Base-by-base conservation (phyloP, 2,113 vertebrate species). In the Cyanistes caeruleus region DNA sequence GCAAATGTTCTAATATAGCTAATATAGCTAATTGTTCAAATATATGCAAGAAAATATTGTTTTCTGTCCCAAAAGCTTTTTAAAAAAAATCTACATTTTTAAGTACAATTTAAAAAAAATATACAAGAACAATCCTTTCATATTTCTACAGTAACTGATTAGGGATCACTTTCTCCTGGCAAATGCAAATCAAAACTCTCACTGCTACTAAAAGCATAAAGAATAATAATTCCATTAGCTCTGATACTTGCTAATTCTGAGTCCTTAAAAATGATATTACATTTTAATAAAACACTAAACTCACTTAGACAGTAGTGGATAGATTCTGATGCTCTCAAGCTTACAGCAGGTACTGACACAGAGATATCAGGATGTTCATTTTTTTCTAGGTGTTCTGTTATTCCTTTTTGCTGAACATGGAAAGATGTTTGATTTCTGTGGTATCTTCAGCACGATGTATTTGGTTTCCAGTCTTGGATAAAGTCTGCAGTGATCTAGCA, bases 291-390 rank as follows among this genome's bases (percentile, higher is more conserved):
- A 64, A 7, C 7, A 83, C 22, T 64, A 59, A 70, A 68, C 20
- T 20, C 35, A n/a, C 2, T 63, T 51, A 73, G 35, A 22, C 8
- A 24, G 8, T 59, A 77, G 21, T 31, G 8, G 24, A 23, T 28
- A 59, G 39, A 78, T 75, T 49, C 18, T 84, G n/a, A 69, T 81
- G 4, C 4, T 75, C 22, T 62, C 20, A 72, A 7, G 15, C 15
- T 55, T 78, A 35, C 33, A 64, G 15, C 3, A 79, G 28, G 5
- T 12, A 72, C 14, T 33, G 30, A 39, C 9, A 48, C 0, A 0
- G 12, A 60, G 15, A 51, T 75, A 78, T 37, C 10, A 46, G 12
- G 15, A 67, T 55, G 11, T 4, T 84, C 2, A 37, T 37, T 75
- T 79, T 78, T 15, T 74, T 77, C 23, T 72, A 31, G 2, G 3